Evolutionary conservation across 2,797 vertebrate genomes (phyloP), one percentile per base, ranked within the genome.

Genomic region (Rhabdomys pumilio): DNA sequence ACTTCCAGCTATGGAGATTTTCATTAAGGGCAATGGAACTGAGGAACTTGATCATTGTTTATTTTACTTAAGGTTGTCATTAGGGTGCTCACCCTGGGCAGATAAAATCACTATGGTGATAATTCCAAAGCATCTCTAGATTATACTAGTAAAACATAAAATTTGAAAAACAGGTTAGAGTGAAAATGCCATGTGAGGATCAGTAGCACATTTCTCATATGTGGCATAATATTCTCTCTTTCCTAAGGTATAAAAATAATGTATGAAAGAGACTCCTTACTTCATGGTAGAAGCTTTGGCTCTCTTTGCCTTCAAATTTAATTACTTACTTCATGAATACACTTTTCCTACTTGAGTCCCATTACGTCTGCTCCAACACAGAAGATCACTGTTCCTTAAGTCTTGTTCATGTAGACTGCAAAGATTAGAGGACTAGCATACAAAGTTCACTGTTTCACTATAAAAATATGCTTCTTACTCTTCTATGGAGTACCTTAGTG

Each of bases 391-490:
- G 92, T 98, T 98, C 93, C 96, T 97, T 98, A 90, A 95, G 82
- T 69, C 29, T 96, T 96, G 47, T 59, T 98, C 84, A 97, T 94
- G 89, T 96, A 97, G 97, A 98, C 96, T 98, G 96, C 88, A 91
- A 97, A 98, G 87, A 84, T 94, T 97, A 97, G 96, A 98, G 69
- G 97, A 93, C 12, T 47, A 97, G 91, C 93, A 97, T 97, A 98
- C 97, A 97, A 97, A 98, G 96, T 97, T 98, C 89, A 98, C 91
- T 69, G 98, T 93, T 84, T 98, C 90, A 97, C 95, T 96, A 96
- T 89, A 97, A 98, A 97, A 97, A 91, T 98, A 97, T 98, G 96
- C 94, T 98, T 98, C 98, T 47, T 63, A 47, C 5, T 65, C 2
- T 47, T 47, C 15, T 26, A 29, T 1, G 87, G 93, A 97, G 41